Evolutionary conservation across 37 sponge, comb jelly and placozoan species (phyloP).

Genomic region (Geodia barretti): DNA sequence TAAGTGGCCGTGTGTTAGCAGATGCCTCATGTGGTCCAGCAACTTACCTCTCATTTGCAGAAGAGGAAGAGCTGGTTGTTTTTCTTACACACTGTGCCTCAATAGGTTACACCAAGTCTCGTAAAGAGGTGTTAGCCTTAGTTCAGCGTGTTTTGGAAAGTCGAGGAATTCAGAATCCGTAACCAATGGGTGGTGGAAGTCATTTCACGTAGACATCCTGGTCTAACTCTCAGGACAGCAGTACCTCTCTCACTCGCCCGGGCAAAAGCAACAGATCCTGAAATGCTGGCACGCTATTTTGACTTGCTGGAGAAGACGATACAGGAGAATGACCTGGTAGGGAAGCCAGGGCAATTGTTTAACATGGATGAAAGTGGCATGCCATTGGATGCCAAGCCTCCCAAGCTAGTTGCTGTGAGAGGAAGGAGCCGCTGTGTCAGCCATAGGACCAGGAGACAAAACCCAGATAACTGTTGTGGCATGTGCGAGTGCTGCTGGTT

Average conservation of each 20-base stretch:
- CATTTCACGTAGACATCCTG: background rate
- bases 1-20: slow-evolving; percentile 21
- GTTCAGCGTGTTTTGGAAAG: background rate
- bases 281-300: slow-evolving; percentile 8
- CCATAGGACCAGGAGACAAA: slow-evolving; percentile 15
- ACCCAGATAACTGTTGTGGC: slow-evolving; percentile 60
- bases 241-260: slow-evolving; percentile 12
- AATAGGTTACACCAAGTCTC: slow-evolving; percentile 6
- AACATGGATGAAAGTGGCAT: slow-evolving; percentile 54
- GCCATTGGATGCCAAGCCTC: slow-evolving; percentile 8
- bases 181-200: slow-evolving; percentile 4
- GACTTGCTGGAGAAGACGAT: slow-evolving; percentile 24
- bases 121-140: slow-evolving; percentile 1
- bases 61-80: slow-evolving; percentile 31
- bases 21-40: slow-evolving; percentile 13
- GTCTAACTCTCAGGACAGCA: background rate
- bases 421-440: background rate
- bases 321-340: slow-evolving; percentile 16
- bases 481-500: slow-evolving; percentile 48
- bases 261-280: slow-evolving; percentile 1
- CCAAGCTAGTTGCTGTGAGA: slow-evolving; percentile 2
- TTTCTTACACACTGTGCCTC: background rate
- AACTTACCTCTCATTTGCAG: background rate
- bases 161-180: background rate
- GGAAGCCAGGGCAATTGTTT: slow-evolving; percentile 18